Evolutionary conservation across 1,140 invertebrate genomes (phyloP).

Genomic region (Hydropsyche tenuis): DNA sequence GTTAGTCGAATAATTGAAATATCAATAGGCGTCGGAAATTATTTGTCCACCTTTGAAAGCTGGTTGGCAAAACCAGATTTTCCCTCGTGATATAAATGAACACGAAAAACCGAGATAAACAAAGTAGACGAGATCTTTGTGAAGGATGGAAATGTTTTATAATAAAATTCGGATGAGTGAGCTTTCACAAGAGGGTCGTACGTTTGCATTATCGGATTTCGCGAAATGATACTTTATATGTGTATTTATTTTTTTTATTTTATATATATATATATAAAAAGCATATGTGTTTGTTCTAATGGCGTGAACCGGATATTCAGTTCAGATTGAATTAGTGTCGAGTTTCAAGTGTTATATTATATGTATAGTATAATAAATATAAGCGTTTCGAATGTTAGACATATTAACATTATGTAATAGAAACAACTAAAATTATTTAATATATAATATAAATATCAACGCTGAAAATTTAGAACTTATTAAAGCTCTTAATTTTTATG

Average conservation of each 20-base stretch:
- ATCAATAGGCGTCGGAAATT: slow-evolving; percentile 7
- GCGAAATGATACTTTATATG: not conserved
- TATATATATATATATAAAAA: slow-evolving; percentile 1
- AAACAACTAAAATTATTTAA: no score
- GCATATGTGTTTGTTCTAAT: no score
- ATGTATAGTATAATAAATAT: no score
- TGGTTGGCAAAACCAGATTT: not conserved
- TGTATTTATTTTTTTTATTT: not conserved
- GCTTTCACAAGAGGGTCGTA: not conserved
- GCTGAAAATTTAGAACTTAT: no score
- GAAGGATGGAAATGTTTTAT: not conserved
- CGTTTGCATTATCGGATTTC: not conserved
- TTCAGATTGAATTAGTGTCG: not conserved
- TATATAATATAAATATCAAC: no score
- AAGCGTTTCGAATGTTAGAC: no score
- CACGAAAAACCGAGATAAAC: not conserved
- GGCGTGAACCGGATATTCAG: not conserved
- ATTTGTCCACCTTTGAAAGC: slow-evolving; percentile 1
- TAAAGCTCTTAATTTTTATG: no score
- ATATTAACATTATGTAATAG: no score
- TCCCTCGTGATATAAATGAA: not conserved
- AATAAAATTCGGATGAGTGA: not conserved
- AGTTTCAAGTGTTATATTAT: not conserved
- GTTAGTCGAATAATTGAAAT: slow-evolving; percentile 14
- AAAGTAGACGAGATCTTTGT: not conserved